Percentiles rank a stretch among this genome's conserved stretches.
Evolutionary conservation across 2,113 vertebrate genomes (phyloP).

Genomic region (Tringa solitaria): DNA sequence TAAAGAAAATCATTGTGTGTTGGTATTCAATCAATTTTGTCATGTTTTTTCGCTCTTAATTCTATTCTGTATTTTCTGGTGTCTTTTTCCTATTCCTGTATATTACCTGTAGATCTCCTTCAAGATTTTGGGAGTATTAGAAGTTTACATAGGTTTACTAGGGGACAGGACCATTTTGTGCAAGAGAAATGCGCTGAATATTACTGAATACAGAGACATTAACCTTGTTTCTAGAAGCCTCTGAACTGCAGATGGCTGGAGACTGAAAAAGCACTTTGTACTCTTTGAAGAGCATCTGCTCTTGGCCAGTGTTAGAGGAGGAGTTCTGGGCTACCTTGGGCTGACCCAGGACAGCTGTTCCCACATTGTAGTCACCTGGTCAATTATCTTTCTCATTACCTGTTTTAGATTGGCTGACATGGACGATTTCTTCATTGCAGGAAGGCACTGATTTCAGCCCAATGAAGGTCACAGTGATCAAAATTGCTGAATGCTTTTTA

Average conservation of each 20-base stretch:
- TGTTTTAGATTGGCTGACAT: background rate
- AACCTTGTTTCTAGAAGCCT: background rate
- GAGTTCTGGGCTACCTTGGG: background rate
- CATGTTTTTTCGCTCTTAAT: background rate
- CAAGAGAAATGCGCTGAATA: background rate
- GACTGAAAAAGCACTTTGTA: background rate
- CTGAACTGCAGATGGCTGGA: background rate
- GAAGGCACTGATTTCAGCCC: background rate
- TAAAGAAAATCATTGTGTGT: background rate
- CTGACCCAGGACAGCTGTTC: background rate
- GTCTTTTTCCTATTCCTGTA: background rate
- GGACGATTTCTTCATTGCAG: background rate
- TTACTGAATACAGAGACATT: background rate
- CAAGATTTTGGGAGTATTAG: background rate
- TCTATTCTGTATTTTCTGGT: background rate
- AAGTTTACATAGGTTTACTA: background rate
- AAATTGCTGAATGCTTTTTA: background rate
- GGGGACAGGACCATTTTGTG: background rate
- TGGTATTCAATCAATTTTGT: background rate
- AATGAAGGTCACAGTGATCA: background rate
- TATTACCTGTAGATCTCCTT: background rate
- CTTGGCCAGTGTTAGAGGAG: background rate
- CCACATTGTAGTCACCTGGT: rapidly evolving
- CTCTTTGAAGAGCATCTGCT: background rate
- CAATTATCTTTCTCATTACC: background rate